Base-by-base conservation (phyloP, 2,797 vertebrate species). In the Dendrocincla tyrannina region DNA sequence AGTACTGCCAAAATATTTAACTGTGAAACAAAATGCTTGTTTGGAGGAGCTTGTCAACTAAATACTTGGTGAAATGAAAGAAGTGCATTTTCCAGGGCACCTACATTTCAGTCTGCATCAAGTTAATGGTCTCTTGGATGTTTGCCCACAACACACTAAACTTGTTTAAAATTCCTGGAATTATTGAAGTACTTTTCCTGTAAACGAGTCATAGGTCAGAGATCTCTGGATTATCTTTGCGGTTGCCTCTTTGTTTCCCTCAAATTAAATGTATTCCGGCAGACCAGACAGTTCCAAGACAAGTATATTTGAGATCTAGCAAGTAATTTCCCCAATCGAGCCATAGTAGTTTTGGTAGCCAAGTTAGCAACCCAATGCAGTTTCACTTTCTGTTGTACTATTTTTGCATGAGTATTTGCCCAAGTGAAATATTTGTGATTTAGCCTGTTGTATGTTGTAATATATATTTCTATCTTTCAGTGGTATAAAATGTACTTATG, bases 91-190 rank as follows among this genome's bases (percentile, higher is more conserved):
- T 83, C 72, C 52, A 85, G 75, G 63, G 88, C 68, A 92, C 56
- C 67, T 87, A 77, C 56, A n/a, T 91, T 94, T 89, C 78, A 76
- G 41, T 55, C 59, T 63, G 24, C 87, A n/a, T 93, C 67, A 86
- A 76, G 44, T 89, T 85, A 76, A 86, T 70, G 66, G 42, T 79
- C 9, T 76, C 77, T 86, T 94, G 94, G 90, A 82, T 73, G 44
- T 74, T 91, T 79, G 90, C 95, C 93, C 35, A 67, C 56, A 84
- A 59, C 32, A 59, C 0, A 0, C 59, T 88, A 72, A 91, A 86
- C 35, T 96, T 96, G 70, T 95, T 95, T 91, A 73, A 91, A 88
- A 94, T 95, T 96, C 94, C 83, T 88, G 59, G 86, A 90, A 90
- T 85, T 89, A 63, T 24, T 82, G 17, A 93, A 94, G 58, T 69